Conservation (phyloP, 1,140 invertebrate species). For the Caerostris extrusa region DNA sequence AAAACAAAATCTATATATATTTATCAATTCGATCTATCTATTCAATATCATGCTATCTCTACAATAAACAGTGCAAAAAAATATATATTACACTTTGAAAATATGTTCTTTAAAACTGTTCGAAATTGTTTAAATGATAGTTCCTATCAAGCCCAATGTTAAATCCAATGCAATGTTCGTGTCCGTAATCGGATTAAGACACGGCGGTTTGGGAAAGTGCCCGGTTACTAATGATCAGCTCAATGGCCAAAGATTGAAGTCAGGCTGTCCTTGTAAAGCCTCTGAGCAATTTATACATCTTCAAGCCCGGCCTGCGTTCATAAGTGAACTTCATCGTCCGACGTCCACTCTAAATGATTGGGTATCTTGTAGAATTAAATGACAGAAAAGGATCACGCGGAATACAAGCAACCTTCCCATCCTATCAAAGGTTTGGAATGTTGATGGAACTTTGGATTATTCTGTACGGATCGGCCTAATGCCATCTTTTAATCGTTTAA, state of each 20-base stretch:
- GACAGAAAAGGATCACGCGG: neutral
- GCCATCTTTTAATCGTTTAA: neutral
- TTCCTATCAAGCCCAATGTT: neutral
- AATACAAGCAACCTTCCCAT: constrained; percentile 2
- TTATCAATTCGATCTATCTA: no score
- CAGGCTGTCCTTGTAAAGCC: constrained; percentile 15
- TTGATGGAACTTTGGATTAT: neutral
- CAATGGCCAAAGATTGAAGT: constrained; percentile 32
- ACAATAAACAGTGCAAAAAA: no score
- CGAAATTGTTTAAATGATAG: neutral
- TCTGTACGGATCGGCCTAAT: neutral
- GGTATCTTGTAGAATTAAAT: constrained; percentile 36
- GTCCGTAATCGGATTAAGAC: neutral
- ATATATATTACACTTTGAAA: no score
- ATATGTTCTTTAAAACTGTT: neutral
- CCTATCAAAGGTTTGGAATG: neutral
- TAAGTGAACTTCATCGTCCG: neutral
- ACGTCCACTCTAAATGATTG: constrained; percentile 8
- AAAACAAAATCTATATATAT: no score
- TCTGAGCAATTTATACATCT: neutral
- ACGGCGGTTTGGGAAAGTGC: neutral
- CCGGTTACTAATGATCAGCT: neutral
- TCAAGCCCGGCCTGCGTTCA: neutral
- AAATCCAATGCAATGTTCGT: neutral
- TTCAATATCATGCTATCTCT: no score